Percentiles rank a stretch among this genome's conserved stretches.
These are phyloP conservation scores for Danio choprae DNA, from an alignment of 2,797 vertebrate species.

Conservation along the genomic window DNA sequence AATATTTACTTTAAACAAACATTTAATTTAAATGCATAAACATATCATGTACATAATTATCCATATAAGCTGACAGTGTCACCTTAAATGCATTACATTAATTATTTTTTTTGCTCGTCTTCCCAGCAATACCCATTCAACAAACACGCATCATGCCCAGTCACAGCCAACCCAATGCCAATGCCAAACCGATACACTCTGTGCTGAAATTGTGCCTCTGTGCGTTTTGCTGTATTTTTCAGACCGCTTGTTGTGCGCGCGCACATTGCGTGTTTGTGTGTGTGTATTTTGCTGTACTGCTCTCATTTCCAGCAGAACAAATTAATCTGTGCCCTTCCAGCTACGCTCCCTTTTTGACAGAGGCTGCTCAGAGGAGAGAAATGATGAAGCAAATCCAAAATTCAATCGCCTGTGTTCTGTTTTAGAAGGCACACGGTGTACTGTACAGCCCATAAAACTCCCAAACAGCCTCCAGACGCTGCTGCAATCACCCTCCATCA, in stretches of 20 bases:
- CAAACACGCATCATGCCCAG: constrained; percentile 63
- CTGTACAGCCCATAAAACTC: constrained; percentile 98
- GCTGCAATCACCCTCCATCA: constrained; percentile 98
- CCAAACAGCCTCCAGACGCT: constrained; percentile 93
- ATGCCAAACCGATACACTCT: constrained; percentile 68
- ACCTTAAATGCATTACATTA: constrained; percentile 64
- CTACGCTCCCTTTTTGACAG: constrained; percentile 63
- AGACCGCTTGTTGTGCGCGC: constrained; percentile 31
- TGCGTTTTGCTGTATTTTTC: constrained; percentile 52
- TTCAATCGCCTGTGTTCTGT: constrained; percentile 89
- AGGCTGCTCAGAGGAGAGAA: constrained; percentile 75
- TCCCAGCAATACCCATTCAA: constrained; percentile 67
- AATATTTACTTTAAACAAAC: no score
- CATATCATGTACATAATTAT: no score
- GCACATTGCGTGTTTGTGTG: constrained; percentile 47
- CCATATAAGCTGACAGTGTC: constrained; percentile 57
- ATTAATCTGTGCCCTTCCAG: constrained; percentile 79
- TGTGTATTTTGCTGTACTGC: constrained; percentile 71
- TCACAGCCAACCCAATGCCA: no score
- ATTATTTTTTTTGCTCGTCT: constrained; percentile 64
- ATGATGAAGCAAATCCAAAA: constrained; percentile 90
- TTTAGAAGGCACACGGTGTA: constrained; percentile 93
- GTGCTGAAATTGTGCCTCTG: constrained; percentile 50
- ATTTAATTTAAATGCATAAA: no score
- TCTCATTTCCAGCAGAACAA: constrained; percentile 79